A percentile compares a stretch with the other conserved stretches of the same genome.
These are phyloP conservation scores for Bos javanicus DNA, from an alignment of 2,113 vertebrate genomes.

Conservation along the genomic window DNA sequence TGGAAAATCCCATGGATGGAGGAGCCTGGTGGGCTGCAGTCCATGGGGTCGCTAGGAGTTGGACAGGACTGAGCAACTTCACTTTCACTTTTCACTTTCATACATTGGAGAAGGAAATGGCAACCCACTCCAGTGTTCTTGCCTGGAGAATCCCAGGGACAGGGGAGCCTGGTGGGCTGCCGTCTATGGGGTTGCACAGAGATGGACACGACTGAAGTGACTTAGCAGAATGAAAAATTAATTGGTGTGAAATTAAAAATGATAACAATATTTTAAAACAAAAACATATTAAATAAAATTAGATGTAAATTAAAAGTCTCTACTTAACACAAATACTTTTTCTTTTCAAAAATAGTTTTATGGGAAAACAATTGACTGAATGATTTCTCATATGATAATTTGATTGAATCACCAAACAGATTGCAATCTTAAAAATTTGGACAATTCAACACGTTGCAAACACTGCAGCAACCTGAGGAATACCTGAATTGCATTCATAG, in stretches of 20 bases:
- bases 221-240: neutral
- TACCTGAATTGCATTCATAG: neutral
- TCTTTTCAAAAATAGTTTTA: neutral
- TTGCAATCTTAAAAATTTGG: neutral
- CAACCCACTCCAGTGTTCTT: too few species aligned
- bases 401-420: neutral
- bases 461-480: accelerated
- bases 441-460: neutral
- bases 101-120: too few species aligned
- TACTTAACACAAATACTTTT: neutral
- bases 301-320: neutral
- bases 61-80: too few species aligned
- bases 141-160: too few species aligned
- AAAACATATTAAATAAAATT: neutral
- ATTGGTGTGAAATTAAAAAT: neutral
- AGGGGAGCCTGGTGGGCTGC: too few species aligned
- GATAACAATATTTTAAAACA: neutral
- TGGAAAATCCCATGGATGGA: too few species aligned
- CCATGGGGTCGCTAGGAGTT: too few species aligned
- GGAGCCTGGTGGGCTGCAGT: too few species aligned
- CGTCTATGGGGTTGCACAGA: too few species aligned
- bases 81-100: too few species aligned
- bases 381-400: neutral
- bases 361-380: neutral
- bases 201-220: too few species aligned